Conservation (phyloP, 1,140 invertebrate species). For the Drosophila novamexicana region DNA sequence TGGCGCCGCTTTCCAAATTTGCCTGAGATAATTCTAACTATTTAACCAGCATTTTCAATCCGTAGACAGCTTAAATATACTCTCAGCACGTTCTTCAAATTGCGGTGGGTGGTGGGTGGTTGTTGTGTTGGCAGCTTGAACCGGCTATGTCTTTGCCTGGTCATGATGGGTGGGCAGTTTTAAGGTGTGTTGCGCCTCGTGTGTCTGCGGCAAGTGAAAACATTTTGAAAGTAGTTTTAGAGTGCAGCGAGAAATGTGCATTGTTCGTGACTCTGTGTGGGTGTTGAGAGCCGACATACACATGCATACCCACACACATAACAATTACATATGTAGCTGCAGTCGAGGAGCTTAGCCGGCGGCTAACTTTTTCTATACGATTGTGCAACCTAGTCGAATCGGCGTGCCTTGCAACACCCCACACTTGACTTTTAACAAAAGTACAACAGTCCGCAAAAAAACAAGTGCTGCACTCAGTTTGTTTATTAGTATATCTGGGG, state of each 20-base stretch:
- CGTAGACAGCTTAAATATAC: conserved; percentile 5
- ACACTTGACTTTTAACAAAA: neutral
- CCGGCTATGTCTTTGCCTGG: neutral
- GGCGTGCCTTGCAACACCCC: neutral
- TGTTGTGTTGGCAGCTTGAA: neutral
- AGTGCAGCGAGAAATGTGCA: conserved; percentile 57
- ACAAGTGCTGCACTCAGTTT: too few relatives aligned
- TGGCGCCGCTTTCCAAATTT: conserved; percentile 40
- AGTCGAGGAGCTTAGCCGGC: neutral
- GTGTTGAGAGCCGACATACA: conserved; percentile 4
- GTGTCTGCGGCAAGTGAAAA: conserved; percentile 69
- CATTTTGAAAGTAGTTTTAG: conserved; percentile 72
- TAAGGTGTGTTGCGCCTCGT: conserved; percentile 20
- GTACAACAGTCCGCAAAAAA: neutral
- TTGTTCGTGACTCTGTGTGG: conserved; percentile 13
- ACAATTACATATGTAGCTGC: neutral
- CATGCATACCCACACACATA: neutral
- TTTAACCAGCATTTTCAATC: conserved; percentile 5
- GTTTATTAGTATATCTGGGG: too few relatives aligned
- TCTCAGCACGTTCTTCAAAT: conserved; percentile 6
- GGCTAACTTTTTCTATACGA: neutral
- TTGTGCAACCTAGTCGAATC: conserved; percentile 2
- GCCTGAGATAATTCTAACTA: conserved; percentile 33
- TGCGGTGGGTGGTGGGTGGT: conserved; percentile 5
- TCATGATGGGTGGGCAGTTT: conserved; percentile 40